phyloP scores from a whole-genome alignment of 2,797 vertebrate species.

The Hirundo rustica region DNA sequence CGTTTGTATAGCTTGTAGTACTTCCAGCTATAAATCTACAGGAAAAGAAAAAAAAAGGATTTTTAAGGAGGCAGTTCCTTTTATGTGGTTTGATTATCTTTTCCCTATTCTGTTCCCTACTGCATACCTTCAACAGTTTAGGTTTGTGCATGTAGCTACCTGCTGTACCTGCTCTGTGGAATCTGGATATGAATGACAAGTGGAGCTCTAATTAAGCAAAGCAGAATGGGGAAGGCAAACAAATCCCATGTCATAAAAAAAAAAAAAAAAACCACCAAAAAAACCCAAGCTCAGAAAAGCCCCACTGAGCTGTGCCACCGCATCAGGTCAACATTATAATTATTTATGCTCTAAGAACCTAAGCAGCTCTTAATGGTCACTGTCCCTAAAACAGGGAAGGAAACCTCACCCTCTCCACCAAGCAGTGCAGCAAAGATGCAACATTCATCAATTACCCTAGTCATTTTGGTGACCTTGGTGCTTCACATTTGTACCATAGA shows the following conservation, averaged over 20 bases:
- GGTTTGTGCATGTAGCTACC: background rate
- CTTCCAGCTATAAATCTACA: constrained; percentile 11
- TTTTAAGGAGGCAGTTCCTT: background rate
- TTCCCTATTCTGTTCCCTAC: background rate
- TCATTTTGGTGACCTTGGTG: background rate
- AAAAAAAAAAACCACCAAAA: background rate
- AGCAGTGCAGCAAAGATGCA: background rate
- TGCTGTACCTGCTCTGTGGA: background rate
- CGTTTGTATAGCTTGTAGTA: background rate
- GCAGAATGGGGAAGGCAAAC: background rate
- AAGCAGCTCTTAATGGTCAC: background rate
- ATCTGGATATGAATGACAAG: background rate
- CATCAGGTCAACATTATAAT: background rate
- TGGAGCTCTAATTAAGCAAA: background rate
- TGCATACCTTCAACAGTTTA: background rate
- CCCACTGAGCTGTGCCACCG: background rate
- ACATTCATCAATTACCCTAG: background rate
- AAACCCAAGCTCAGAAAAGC: background rate
- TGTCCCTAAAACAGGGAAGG: background rate
- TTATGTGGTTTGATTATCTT: background rate
- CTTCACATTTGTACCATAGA: background rate
- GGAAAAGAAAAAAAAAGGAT: background rate
- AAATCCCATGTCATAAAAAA: background rate
- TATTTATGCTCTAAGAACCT: background rate
- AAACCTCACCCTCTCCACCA: background rate